These are phyloP conservation scores for Lutjanus argentimaculatus DNA, from an alignment of 2,797 vertebrate genomes.

Conservation along the genomic window DNA sequence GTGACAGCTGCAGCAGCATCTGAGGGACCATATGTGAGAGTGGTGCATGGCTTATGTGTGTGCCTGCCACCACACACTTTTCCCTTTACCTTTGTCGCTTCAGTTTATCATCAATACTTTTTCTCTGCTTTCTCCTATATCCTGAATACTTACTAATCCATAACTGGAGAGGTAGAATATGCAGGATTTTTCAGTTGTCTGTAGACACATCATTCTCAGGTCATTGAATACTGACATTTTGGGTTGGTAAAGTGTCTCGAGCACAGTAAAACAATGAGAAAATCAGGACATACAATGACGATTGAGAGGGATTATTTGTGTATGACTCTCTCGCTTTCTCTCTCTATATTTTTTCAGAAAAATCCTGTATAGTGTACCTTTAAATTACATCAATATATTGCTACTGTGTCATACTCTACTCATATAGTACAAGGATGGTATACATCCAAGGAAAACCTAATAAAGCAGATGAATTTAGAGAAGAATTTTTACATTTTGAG, in stretches of 20 bases:
- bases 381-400: background rate
- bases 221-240: too few relatives aligned
- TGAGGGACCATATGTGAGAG: slow-evolving; percentile 41
- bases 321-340: too few relatives aligned
- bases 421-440: background rate
- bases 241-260: too few relatives aligned
- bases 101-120: background rate
- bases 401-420: background rate
- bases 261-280: too few relatives aligned
- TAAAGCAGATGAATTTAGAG: background rate
- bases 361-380: too few relatives aligned
- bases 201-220: too few relatives aligned
- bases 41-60: background rate
- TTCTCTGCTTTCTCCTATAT: background rate
- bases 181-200: too few relatives aligned
- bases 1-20: slow-evolving; percentile 58
- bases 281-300: too few relatives aligned
- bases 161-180: too few relatives aligned
- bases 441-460: background rate
- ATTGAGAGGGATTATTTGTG: too few relatives aligned
- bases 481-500: background rate
- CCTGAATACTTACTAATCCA: background rate
- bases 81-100: background rate
- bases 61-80: background rate
- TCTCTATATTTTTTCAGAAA: too few relatives aligned